These are phyloP conservation scores for Aramus guarauna DNA, from an alignment of 2,113 vertebrate species.

Conservation along the genomic window DNA sequence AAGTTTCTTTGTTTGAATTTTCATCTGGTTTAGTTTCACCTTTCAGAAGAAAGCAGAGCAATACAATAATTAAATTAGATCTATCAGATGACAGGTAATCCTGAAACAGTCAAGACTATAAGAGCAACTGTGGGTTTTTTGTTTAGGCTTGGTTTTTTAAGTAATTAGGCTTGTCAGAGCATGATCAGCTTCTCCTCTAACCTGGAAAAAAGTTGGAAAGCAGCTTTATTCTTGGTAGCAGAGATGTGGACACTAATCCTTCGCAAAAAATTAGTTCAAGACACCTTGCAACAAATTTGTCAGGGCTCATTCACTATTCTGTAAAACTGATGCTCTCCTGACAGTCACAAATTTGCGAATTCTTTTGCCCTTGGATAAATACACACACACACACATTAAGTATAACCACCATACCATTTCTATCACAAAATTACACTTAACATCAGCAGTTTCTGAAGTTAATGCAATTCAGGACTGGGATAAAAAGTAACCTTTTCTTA, in stretches of 20 bases:
- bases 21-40: conserved; percentile 91
- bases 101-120: background rate
- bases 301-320: background rate
- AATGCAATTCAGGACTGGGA: background rate
- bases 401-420: background rate
- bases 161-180: background rate
- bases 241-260: background rate
- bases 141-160: background rate
- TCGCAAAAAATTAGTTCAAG: background rate
- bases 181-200: background rate
- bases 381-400: background rate
- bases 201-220: background rate
- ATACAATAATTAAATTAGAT: background rate
- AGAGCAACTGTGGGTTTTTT: background rate
- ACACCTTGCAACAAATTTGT: background rate
- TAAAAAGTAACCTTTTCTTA: background rate
- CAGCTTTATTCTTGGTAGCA: background rate
- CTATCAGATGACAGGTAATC: background rate
- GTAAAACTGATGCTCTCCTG: background rate
- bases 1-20: conserved; percentile 81
- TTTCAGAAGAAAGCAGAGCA: conserved; percentile 55
- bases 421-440: background rate
- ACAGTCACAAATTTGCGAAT: background rate
- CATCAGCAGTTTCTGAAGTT: background rate
- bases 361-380: background rate